Evolutionary conservation across 2,797 vertebrate genomes (phyloP).

Genomic region (Melanotaenia pygmaea): DNA sequence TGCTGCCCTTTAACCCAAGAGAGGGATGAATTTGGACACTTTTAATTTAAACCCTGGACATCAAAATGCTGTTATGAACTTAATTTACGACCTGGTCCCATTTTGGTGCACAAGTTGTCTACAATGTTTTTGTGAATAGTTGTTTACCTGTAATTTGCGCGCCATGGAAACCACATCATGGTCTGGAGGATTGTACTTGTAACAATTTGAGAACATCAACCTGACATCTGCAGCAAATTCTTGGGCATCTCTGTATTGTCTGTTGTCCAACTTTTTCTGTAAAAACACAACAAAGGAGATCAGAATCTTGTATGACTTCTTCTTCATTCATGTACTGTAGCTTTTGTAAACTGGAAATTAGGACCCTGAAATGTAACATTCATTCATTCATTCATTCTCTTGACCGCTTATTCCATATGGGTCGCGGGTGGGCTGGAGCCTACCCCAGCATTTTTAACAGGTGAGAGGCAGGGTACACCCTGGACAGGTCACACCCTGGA

Average conservation of each 20-base stretch:
- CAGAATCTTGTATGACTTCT: not conserved
- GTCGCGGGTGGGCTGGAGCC: too few relatives aligned
- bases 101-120: not conserved
- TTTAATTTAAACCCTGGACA: too few relatives aligned
- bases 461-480: too few relatives aligned
- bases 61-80: too few relatives aligned
- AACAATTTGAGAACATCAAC: constrained; percentile 98
- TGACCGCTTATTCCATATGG: too few relatives aligned
- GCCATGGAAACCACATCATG: constrained; percentile 95
- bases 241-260: constrained; percentile 90
- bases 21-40: too few relatives aligned
- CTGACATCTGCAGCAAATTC: constrained; percentile 92
- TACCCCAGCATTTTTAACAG: too few relatives aligned
- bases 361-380: not conserved
- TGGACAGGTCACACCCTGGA: too few relatives aligned
- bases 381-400: too few relatives aligned
- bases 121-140: not conserved
- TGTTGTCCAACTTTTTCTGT: constrained; percentile 90
- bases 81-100: not conserved
- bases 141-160: constrained; percentile 89
- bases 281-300: constrained; percentile 15
- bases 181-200: constrained; percentile 95
- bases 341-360: not conserved
- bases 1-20: too few relatives aligned
- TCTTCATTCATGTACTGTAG: too few relatives aligned